phyloP scores from a whole-genome alignment of 1,140 invertebrate species.

The Pseudomyrmex gracilis region DNA sequence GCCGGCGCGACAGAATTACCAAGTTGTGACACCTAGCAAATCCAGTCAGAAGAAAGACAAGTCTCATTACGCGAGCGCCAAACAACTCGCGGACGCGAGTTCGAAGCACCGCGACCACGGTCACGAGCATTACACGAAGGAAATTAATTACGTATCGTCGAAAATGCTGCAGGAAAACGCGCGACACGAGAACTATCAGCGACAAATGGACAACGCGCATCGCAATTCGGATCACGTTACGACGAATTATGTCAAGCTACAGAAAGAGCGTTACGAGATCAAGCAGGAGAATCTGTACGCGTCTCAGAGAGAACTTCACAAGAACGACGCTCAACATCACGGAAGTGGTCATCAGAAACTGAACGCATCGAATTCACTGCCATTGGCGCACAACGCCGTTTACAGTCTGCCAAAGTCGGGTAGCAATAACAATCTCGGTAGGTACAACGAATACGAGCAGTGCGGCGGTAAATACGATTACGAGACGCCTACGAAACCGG shows the following conservation, averaged over 20 bases:
- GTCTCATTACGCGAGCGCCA: slow-evolving; percentile 77
- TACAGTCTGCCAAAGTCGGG: slow-evolving; percentile 80
- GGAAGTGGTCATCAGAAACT: slow-evolving; percentile 78
- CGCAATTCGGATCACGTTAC: slow-evolving; percentile 75
- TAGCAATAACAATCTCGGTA: slow-evolving; percentile 79
- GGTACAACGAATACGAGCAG: slow-evolving; percentile 78
- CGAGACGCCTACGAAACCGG: slow-evolving; percentile 70
- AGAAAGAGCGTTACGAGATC: slow-evolving; percentile 83
- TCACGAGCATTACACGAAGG: slow-evolving; percentile 80
- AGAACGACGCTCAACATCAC: slow-evolving; percentile 77
- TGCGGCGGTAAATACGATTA: slow-evolving; percentile 70
- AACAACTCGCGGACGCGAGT: slow-evolving; percentile 74
- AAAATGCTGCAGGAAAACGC: slow-evolving; percentile 78
- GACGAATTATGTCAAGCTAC: slow-evolving; percentile 81
- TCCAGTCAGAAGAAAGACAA: slow-evolving; percentile 79
- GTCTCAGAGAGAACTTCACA: slow-evolving; percentile 80
- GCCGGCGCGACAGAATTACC: slow-evolving; percentile 83
- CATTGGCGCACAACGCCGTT: slow-evolving; percentile 75
- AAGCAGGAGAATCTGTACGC: slow-evolving; percentile 82
- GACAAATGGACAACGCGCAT: slow-evolving; percentile 77
- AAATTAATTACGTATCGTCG: slow-evolving; percentile 81
- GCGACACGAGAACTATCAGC: slow-evolving; percentile 81
- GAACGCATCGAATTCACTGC: slow-evolving; percentile 77
- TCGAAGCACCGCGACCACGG: slow-evolving; percentile 74
- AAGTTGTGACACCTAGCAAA: slow-evolving; percentile 74